phyloP scores from a whole-genome alignment of 2,797 vertebrate species.

The Enteromius mattozi region DNA sequence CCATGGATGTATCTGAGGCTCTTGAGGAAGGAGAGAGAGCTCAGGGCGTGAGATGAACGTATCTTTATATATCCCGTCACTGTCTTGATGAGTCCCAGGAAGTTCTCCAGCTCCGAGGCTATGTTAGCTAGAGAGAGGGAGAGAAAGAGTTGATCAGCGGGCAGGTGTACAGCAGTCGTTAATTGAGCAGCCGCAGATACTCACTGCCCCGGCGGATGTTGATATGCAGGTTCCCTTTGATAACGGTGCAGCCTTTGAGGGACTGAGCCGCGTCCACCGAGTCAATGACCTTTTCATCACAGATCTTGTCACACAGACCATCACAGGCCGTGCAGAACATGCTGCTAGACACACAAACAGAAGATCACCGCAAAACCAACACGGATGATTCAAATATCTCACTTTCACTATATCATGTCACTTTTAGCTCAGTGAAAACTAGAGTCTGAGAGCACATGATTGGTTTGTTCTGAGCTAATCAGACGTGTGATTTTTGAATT shows the following conservation, averaged over 20 bases:
- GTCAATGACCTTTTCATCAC: constrained; percentile 91
- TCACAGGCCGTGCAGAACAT: constrained; percentile 94
- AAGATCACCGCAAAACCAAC: constrained; percentile 20
- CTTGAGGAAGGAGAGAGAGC: constrained; percentile 94
- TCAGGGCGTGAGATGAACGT: constrained; percentile 90
- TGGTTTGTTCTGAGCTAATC: not conserved
- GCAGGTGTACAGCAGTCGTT: constrained; percentile 8
- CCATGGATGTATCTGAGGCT: constrained; percentile 91
- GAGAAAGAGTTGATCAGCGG: not conserved
- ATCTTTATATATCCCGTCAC: constrained; percentile 95
- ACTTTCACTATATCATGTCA: not conserved
- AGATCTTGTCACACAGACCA: constrained; percentile 94
- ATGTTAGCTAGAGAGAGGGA: constrained; percentile 86
- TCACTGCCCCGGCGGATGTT: constrained; percentile 98
- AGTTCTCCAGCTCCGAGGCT: constrained; percentile 94
- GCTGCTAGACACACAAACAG: constrained; percentile 70
- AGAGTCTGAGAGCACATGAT: not conserved
- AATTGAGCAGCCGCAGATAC: constrained; percentile 67
- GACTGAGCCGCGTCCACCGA: constrained; percentile 94
- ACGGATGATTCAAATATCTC: not conserved
- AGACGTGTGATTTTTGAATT: not conserved
- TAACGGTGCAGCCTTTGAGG: constrained; percentile 94
- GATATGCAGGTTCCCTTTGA: constrained; percentile 94
- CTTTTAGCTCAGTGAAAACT: not conserved
- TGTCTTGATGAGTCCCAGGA: constrained; percentile 94